phyloP scores from a whole-genome alignment of 1,140 invertebrate genomes.

The Vanessa tameamea region DNA sequence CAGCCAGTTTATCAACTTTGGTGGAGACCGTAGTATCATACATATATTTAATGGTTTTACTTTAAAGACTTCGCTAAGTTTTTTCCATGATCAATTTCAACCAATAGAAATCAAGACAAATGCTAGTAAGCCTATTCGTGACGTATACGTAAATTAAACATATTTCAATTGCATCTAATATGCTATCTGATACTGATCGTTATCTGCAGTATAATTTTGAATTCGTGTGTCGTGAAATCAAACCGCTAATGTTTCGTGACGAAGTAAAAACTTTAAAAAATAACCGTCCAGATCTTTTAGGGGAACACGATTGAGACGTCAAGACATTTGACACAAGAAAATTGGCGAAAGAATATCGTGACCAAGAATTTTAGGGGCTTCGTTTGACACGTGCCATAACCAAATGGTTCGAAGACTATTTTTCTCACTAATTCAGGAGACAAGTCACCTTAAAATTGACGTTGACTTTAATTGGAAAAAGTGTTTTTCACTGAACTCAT shows the following conservation, averaged over 20 bases:
- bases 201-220: conserved; percentile 11
- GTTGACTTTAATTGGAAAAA: not conserved
- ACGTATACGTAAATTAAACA: too few relatives aligned
- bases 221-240: conserved; percentile 20
- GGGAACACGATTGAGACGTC: conserved; percentile 62
- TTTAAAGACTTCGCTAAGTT: too few relatives aligned
- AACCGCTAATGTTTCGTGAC: conserved; percentile 33
- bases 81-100: too few relatives aligned
- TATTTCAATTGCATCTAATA: too few relatives aligned
- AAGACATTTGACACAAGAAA: conserved; percentile 62
- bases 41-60: too few relatives aligned
- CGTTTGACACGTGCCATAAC: conserved; percentile 58
- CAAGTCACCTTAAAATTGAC: not conserved
- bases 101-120: too few relatives aligned
- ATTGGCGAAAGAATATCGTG: conserved; percentile 67
- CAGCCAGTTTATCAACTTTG: too few relatives aligned
- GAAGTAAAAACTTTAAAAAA: conserved; percentile 25
- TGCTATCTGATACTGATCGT: not conserved
- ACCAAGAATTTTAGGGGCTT: conserved; percentile 50
- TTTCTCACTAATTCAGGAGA: conserved; percentile 53
- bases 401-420: conserved; percentile 55
- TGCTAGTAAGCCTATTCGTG: too few relatives aligned
- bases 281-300: conserved; percentile 32
- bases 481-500: too few relatives aligned
- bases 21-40: too few relatives aligned